Base-by-base conservation (phyloP, 2,888 invertebrate genomes). In the Tuberolachnus salignus region DNA sequence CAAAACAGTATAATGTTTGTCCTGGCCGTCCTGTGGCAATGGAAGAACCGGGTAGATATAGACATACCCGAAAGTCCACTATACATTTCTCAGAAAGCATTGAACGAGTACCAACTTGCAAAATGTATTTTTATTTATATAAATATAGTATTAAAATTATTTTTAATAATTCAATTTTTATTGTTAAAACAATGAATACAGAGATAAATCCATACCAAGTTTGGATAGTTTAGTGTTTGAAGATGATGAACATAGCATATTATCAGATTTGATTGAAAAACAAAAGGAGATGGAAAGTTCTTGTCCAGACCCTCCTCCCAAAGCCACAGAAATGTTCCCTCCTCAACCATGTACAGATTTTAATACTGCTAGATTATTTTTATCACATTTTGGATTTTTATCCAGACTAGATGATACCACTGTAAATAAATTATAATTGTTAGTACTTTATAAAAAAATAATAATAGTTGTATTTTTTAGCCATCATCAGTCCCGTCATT, bases 311-410 rank as follows among this genome's bases (percentile, higher is more conserved):
- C 81, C 80, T 23, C 13, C 69, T 9, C 42, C 78, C 10, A 78
- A 26, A 51, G 16, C 57, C 34, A 19, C 14, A 42, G 71, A 72
- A 51, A 49, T 78, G 19, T 34, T 78, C 13, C 92, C 95, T 1
- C 95, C 94, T 0, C 88, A 91, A 3, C 91, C 93, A 3, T 94
- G 94, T 83, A 92, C 94, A 80, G 96, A 97, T 85, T 98, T 97
- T 85, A 97, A 98, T 87, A 97, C 98, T 0, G 95, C 98, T 1
- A 89, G 98, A 70, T 87, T 98, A 42, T 96, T 99, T 85, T 87
- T 99, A 21, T 96, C 97, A 3, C 97, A 98, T 86, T 96, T 98
- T 86, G 98, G 98, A 0, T 93, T 97, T 84, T 87, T 98, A 21
- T 87, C 88, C 10, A 67, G 80, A 46, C 84, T 87, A 53, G 87